Base-by-base conservation (phyloP, 2,113 vertebrate genomes). In the Neogobius melanostomus region DNA sequence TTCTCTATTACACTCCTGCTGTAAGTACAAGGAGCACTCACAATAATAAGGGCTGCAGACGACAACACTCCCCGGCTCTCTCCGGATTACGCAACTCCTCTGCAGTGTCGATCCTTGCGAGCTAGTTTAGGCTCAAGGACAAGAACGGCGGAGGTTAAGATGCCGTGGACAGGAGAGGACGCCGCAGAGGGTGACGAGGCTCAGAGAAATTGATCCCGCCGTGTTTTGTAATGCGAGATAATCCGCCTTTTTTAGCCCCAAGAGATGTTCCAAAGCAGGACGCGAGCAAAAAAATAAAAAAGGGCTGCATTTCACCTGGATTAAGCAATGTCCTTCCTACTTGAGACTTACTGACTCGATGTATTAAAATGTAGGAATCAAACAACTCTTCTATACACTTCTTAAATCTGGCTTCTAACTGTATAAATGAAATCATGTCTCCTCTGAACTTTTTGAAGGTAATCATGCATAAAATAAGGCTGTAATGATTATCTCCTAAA, bases 101-200 rank as follows among this genome's bases (percentile, higher is more conserved):
- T 76, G 90, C 88, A 90, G 85, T 91, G 88, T 84, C 82, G 84
- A 77, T 86, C 79, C 77, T 76, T 79, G 70, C 66, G 81, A 85
- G 90, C 87, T 84, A 72, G 79, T 91, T 86, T 77, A 80, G 51
- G 85, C 69, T 75, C 87, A 88, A 90, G 89, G 90, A 85, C 82
- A 50, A 56, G 28, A 72, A 85, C 77, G 69, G 83, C 66, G 78
- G 85, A 88, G 88, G 85, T 88, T 85, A 88, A 85, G 82, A 74
- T 71, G 79, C 48, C 69, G 51, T 53, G 66, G 64, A 69, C 62
- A 69, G 57, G 76, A 69, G 61, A 71, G 81, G 66, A 66, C 77
- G 68, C 21, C 59, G 48, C 48, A 1, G 62, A 76, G 64, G 68
- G 75, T 65, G 54, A 66, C 71, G 66, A 66, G 54, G 48, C 63